These are phyloP conservation scores for Hypsopygia costalis DNA, from an alignment of 2,888 invertebrate genomes.

Conservation along the genomic window DNA sequence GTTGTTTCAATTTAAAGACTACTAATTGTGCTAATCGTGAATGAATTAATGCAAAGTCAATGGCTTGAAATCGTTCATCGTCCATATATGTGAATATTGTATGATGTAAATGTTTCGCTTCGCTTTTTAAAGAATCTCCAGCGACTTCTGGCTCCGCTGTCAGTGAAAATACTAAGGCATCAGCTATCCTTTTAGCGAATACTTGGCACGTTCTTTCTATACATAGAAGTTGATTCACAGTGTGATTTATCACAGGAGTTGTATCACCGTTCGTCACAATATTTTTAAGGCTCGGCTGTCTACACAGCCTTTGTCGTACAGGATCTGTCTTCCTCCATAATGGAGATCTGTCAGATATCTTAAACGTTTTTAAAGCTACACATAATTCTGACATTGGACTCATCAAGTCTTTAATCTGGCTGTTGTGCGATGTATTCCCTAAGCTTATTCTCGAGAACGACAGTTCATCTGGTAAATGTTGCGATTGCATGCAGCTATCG, in stretches of 20 bases:
- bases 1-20: slow-evolving; percentile 78
- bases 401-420: slow-evolving; percentile 33
- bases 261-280: slow-evolving; percentile 44
- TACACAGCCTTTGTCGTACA: slow-evolving; percentile 47
- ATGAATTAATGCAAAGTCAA: slow-evolving; percentile 84
- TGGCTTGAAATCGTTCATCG: slow-evolving; percentile 82
- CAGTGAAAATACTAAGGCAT: slow-evolving; percentile 80
- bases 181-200: slow-evolving; percentile 85
- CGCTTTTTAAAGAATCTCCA: slow-evolving; percentile 81
- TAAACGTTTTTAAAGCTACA: slow-evolving; percentile 77
- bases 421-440: slow-evolving; percentile 35
- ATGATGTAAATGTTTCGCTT: slow-evolving; percentile 85
- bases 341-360: slow-evolving; percentile 56
- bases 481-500: slow-evolving; percentile 50
- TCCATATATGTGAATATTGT: slow-evolving; percentile 85
- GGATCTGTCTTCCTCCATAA: slow-evolving; percentile 61
- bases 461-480: slow-evolving; percentile 44
- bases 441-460: slow-evolving; percentile 55
- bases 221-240: slow-evolving; percentile 61
- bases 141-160: slow-evolving; percentile 78
- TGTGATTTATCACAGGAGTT: slow-evolving; percentile 45
- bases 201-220: slow-evolving; percentile 78
- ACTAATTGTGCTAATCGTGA: slow-evolving; percentile 83
- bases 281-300: slow-evolving; percentile 47
- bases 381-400: slow-evolving; percentile 83